Evolutionary conservation across 2,113 vertebrate genomes (phyloP).

Genomic region (Sporophila hypoxantha): DNA sequence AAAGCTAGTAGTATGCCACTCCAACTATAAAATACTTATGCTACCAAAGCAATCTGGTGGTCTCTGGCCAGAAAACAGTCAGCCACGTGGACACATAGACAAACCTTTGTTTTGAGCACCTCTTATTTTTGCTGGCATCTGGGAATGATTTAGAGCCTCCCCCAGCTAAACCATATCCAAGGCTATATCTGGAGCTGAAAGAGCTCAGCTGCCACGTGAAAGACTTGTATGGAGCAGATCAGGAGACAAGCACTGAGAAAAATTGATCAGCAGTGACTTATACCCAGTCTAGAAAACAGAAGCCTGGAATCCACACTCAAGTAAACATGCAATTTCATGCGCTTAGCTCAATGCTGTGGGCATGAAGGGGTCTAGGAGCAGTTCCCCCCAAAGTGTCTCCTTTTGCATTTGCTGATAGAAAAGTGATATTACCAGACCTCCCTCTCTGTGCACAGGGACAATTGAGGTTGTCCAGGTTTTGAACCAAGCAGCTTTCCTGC

Average conservation of each 20-base stretch:
- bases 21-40: neutral
- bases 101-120: neutral
- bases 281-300: neutral
- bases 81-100: neutral
- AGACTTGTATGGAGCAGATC: neutral
- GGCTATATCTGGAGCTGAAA: neutral
- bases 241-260: neutral
- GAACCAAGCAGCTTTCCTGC: neutral
- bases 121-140: neutral
- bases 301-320: neutral
- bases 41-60: neutral
- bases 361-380: neutral
- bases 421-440: neutral
- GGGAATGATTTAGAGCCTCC: neutral
- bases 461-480: neutral
- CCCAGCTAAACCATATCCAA: neutral
- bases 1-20: neutral
- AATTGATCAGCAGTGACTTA: neutral
- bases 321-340: neutral
- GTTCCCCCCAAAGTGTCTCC: neutral
- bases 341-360: neutral
- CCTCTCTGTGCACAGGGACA: too few species aligned
- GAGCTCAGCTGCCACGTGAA: neutral
- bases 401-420: neutral
- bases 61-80: neutral